Base-by-base conservation (phyloP, 2,888 invertebrate genomes). In the Heteromyza rotundicornis region DNA sequence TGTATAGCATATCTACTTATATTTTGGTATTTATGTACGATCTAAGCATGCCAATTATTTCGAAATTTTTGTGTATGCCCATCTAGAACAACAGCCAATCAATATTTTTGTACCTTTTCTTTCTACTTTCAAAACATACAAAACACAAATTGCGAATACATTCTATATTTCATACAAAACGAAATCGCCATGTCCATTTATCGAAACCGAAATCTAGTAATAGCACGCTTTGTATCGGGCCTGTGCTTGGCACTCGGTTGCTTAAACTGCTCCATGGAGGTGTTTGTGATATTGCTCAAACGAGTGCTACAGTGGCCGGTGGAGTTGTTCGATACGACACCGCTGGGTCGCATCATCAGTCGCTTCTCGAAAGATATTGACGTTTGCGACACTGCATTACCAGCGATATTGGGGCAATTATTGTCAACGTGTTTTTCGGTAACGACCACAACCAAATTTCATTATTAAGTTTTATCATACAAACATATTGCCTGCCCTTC, bases 281-380 rank as follows among this genome's bases (percentile, higher is more conserved):
- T 90, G 77, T 90, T 90, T 84, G 79, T 81, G 66, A 77, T 81
- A 53, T 83, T 92, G 80, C 84, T 92, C 76, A 73, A 78, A 60
- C 87, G 86, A 76, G 86, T 91, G 68, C 79, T 92, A 69, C 86
- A 86, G 77, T 86, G 88, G 75, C 91, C 92, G 59, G 87, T 91
- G 85, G 86, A 88, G 77, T 88, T 92, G 85, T 92, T 90, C 84
- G 92, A 93, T 82, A 89, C 88, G 72, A 92, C 92, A 59, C 92
- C 92, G 50, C 73, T 88, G 68, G 92, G 92, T 80, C 86, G 92
- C 71, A 88, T 93, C 72, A 85, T 93, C 51, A 88, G 88, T 82
- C 86, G 89, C 67, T 89, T 89, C 79, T 85, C 88, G 65, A 86
- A 85, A 77, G 89, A 89, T 79, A 82, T 89, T 70, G 86, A 89